Evolutionary conservation across 2,113 vertebrate genomes (phyloP).

Genomic region (Hemichromis elongatus): DNA sequence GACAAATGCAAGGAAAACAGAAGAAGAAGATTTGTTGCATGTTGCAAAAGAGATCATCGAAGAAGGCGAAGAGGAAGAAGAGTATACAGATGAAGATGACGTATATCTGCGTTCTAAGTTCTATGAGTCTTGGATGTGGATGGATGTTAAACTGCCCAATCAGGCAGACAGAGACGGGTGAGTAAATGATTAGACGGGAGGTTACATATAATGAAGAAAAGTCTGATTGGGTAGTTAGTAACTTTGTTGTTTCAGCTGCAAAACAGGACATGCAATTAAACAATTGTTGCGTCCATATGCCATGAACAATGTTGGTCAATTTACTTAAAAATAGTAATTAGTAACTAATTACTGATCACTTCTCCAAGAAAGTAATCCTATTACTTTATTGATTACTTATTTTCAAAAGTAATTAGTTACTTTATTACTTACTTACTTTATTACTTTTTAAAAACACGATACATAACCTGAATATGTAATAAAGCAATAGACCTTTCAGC

Average conservation of each 20-base stretch:
- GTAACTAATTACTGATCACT: too few species aligned
- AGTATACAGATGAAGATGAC: constrained; percentile 39
- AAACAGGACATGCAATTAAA: neutral
- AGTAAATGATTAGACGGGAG: neutral
- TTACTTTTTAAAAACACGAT: too few species aligned
- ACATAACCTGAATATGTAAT: too few species aligned
- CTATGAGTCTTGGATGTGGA: constrained; percentile 76
- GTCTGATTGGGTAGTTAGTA: neutral
- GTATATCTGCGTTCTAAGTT: constrained; percentile 68
- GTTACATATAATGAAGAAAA: neutral
- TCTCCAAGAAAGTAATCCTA: too few species aligned
- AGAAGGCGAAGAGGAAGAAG: constrained; percentile 44
- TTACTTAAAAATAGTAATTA: neutral
- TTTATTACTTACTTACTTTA: too few species aligned
- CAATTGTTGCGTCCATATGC: neutral
- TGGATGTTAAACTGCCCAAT: constrained; percentile 48
- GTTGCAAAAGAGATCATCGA: neutral
- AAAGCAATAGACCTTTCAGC: too few species aligned
- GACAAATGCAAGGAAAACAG: neutral
- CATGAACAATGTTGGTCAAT: neutral
- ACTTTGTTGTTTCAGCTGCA: neutral
- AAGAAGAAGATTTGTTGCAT: fast-evolving
- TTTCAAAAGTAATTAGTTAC: too few species aligned
- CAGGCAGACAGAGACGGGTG: constrained; percentile 52
- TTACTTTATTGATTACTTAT: too few species aligned